Base-by-base conservation (phyloP, 2,888 invertebrate species). In the Ichneumoninae sp. region DNA sequence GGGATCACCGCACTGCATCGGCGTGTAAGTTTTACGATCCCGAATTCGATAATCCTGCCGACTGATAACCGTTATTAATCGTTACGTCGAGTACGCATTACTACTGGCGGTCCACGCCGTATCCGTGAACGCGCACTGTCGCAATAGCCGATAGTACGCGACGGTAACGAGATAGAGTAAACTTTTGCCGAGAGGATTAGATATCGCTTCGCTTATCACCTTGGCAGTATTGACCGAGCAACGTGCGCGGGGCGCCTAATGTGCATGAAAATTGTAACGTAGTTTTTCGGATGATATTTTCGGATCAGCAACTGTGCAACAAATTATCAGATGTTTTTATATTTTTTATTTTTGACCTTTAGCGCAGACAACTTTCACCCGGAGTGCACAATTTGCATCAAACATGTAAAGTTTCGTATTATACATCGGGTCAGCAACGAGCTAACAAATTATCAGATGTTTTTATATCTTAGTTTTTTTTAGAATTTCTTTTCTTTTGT, bases 141-240 rank as follows among this genome's bases (percentile, higher is more conserved):
- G 73, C 57, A 82, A 79, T 71, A 75, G 54, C 68, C 52, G 84
- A 81, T 81, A 84, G 50, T 68, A 54, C 57, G 68, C 33, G 74
- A 75, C 81, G 81, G 81, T 81, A 74, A 84, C 78, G 81, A 81
- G 84, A 81, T 81, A 82, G 78, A 79, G 71, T 75, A 75, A 68
- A 85, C 57, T 85, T 85, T 85, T 71, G 40, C 36, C 44, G 75
- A 57, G 71, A 57, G 71, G 75, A 82, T 82, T 79, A 79, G 85
- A 85, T 85, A 85, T 85, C 85, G 85, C 71, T 81, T 66, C 13
- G 66, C 30, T 71, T 75, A 85, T 85, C 85, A 79, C 85, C 81
- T 85, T 85, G 81, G 79, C 81, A 75, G 81, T 85, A 85, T 85
- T 85, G 85, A 85, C 81, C 85, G 85, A 78, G 33, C 50, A 54